phyloP scores from a whole-genome alignment of 2,113 vertebrate species.

The Phocoena phocoena region DNA sequence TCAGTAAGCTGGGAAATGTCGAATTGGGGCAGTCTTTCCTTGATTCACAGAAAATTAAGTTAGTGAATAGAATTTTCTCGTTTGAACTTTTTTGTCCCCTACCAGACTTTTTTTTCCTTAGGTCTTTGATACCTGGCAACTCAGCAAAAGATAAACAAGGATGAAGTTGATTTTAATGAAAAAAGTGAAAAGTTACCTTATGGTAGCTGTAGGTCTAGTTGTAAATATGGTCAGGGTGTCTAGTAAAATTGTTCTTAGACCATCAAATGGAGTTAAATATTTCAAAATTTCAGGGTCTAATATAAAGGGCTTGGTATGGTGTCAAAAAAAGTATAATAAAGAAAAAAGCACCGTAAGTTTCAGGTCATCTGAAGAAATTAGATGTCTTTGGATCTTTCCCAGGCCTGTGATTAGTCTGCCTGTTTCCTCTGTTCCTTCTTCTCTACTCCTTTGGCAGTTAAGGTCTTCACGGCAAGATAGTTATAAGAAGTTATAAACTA shows the following conservation, averaged over 20 bases:
- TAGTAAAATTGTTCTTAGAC: constrained; percentile 36
- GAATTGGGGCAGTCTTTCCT: not conserved
- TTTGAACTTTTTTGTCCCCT: constrained; percentile 4
- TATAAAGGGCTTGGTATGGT: not conserved
- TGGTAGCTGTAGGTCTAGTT: not conserved
- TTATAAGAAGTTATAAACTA: not conserved
- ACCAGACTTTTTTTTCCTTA: not conserved
- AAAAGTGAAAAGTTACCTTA: not conserved
- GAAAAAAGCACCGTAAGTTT: not conserved
- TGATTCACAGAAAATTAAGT: constrained; percentile 48
- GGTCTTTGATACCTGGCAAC: not conserved
- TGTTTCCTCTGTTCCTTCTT: not conserved
- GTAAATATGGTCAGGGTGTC: not conserved
- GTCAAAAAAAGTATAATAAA: not conserved
- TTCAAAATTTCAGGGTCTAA: not conserved
- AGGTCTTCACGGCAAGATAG: not conserved
- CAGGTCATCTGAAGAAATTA: not conserved
- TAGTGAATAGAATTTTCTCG: constrained; percentile 27
- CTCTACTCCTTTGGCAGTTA: not conserved
- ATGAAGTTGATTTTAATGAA: constrained; percentile 1
- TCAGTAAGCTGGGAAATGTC: not conserved
- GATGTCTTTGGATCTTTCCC: not conserved
- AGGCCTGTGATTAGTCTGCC: not conserved
- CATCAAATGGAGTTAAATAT: not conserved
- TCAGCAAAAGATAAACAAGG: constrained; percentile 2